A percentile compares a stretch with the other conserved stretches of the same genome.
phyloP scores from a whole-genome alignment of 1,140 invertebrate genomes.

The Belonocnema kinseyi region DNA sequence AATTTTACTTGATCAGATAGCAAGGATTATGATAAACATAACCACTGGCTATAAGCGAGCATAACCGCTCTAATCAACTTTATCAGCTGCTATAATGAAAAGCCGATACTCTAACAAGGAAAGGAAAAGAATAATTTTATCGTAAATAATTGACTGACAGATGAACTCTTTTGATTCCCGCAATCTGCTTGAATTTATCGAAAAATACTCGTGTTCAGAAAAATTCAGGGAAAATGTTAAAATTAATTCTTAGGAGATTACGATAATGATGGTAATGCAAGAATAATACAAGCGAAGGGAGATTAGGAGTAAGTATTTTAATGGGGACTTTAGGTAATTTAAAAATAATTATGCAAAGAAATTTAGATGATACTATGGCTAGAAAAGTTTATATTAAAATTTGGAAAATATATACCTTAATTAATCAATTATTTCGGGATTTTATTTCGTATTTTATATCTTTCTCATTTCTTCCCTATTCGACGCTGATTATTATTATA shows the following conservation, averaged over 20 bases:
- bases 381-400: no score
- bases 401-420: no score
- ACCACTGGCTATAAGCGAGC: not conserved
- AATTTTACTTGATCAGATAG: not conserved
- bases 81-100: not conserved
- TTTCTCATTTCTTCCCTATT: no score
- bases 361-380: no score
- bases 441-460: no score
- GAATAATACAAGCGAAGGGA: conserved; percentile 1
- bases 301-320: not conserved
- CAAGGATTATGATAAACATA: not conserved
- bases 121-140: not conserved
- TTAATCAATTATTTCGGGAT: no score
- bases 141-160: conserved; percentile 4
- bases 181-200: not conserved
- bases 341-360: not conserved
- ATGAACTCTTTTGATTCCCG: conserved; percentile 8
- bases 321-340: not conserved
- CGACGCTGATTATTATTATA: no score
- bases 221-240: not conserved
- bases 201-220: not conserved
- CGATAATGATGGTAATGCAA: conserved; percentile 7
- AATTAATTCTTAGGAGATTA: conserved; percentile 8
- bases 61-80: conserved; percentile 1
- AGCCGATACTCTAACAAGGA: not conserved